Conservation (phyloP, 2,888 invertebrate species). For the Heliconius erato region DNA sequence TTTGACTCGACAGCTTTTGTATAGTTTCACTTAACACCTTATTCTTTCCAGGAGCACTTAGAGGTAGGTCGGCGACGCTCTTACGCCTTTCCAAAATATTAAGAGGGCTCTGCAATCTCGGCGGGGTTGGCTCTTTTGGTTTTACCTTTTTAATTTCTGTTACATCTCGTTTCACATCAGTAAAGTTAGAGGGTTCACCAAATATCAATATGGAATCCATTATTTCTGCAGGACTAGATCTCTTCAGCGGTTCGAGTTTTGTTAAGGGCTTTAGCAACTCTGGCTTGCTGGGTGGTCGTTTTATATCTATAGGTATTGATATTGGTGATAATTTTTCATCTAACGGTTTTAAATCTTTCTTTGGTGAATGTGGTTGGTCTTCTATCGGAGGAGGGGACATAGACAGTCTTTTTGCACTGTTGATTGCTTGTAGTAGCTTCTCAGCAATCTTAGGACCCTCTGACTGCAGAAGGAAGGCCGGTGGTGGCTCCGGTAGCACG, state of each 20-base stretch:
- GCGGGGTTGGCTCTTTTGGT: constrained; percentile 69
- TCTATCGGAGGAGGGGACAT: constrained; percentile 79
- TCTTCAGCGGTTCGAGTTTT: constrained; percentile 67
- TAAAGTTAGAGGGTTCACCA: constrained; percentile 74
- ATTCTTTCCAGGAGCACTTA: constrained; percentile 79
- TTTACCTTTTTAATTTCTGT: constrained; percentile 73
- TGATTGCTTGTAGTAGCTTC: constrained; percentile 86
- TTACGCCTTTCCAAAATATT: constrained; percentile 76
- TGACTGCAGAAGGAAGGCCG: constrained; percentile 78
- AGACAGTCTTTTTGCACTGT: constrained; percentile 83
- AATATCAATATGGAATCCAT: constrained; percentile 68
- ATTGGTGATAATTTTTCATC: constrained; percentile 57
- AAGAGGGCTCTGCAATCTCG: constrained; percentile 74
- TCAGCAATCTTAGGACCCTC: constrained; percentile 87
- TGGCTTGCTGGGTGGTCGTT: constrained; percentile 63
- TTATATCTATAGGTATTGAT: constrained; percentile 57
- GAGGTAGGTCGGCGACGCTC: constrained; percentile 76
- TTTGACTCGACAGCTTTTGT: constrained; percentile 86
- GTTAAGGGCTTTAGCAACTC: constrained; percentile 61
- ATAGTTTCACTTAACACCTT: constrained; percentile 88
- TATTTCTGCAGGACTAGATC: constrained; percentile 63
- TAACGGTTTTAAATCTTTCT: constrained; percentile 60
- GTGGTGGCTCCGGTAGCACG: constrained; percentile 81
- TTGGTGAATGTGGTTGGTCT: constrained; percentile 69
- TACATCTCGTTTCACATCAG: constrained; percentile 70